Base-by-base conservation (phyloP, 1,140 invertebrate species). In the Ctenoplectra terminalis region DNA sequence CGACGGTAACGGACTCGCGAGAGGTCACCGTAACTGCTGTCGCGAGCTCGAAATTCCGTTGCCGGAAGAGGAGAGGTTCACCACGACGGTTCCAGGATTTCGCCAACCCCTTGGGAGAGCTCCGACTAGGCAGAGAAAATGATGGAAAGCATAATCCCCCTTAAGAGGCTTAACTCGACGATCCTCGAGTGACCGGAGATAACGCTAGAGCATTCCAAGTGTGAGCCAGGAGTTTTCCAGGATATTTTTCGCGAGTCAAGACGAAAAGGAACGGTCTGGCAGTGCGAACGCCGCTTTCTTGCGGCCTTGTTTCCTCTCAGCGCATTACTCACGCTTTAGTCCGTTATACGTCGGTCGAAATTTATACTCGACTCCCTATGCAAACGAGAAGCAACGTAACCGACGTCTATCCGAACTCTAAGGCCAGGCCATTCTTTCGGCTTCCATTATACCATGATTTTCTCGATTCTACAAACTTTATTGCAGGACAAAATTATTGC, bases 121-220 rank as follows among this genome's bases (percentile, higher is more conserved):
- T 48, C 43, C 43, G 43, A 64, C 50, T 46, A 56, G 26, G 20
- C 43, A 23, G 29, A 48, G 82, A 85, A 85, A 87, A 82, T 87
- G 85, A 88, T 70, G 85, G 75, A 87, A 78, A 66, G 78, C 80
- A 70, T 89, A 87, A 89, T 89, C 85, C 71, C 70, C 69, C 79
- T 85, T 86, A 89, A 90, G 89, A 89, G 67, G 87, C 82, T 89
- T 90, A 89, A 84, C 87, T 76, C 75, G 50, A 73, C 82, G 79
- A 85, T 87, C 61, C 87, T 87, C 83, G 85, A 87, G 74, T 85
- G 82, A 85, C 86, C 87, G 66, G 72, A 87, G 87, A 88, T 85
- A 85, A 88, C 79, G 79, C 61, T 17, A 31, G 71, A 66, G 79
- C 40, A 58, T 66, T 66, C 31, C 40, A 81, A 70, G 60, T 64